phyloP scores from a whole-genome alignment of 2,888 invertebrate species.

The Morpho deidamia region DNA sequence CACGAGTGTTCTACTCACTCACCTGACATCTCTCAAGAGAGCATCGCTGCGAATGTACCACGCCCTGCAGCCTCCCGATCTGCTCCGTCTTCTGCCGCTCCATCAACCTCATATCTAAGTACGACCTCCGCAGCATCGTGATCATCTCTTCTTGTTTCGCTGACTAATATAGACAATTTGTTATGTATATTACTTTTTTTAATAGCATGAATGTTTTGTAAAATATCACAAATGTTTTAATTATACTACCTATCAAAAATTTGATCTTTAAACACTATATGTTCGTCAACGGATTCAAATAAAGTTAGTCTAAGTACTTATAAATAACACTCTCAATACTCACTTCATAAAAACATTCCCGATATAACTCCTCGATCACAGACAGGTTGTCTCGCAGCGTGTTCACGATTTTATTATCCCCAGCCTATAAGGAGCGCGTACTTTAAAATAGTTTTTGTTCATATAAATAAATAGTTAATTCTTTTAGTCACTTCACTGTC shows the following conservation, averaged over 20 bases:
- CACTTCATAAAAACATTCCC: slow-evolving; percentile 69
- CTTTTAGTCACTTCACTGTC: no score
- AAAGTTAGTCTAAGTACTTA: no score
- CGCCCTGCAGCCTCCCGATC: slow-evolving; percentile 40
- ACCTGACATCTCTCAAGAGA: slow-evolving; percentile 54
- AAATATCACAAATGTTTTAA: no score
- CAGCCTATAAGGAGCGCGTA: slow-evolving; percentile 35
- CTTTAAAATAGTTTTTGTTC: not conserved
- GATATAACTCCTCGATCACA: slow-evolving; percentile 60
- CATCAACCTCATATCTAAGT: slow-evolving; percentile 46
- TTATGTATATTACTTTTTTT: no score
- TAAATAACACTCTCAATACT: slow-evolving; percentile 22
- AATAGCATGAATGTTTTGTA: no score
- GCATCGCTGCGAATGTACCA: slow-evolving; percentile 45
- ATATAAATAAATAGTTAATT: not conserved
- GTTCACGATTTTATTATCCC: slow-evolving; percentile 42
- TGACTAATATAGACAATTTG: slow-evolving; percentile 34
- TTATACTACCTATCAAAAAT: no score
- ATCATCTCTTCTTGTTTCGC: slow-evolving; percentile 62
- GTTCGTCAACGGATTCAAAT: no score
- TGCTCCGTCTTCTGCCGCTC: slow-evolving; percentile 46
- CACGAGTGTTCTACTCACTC: not conserved
- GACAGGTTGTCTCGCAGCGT: slow-evolving; percentile 51
- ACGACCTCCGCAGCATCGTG: slow-evolving; percentile 53
- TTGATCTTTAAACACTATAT: no score